Percentiles rank a stretch among this genome's conserved stretches.
Evolutionary conservation across 2,113 vertebrate species (phyloP).

Genomic region (Pipra filicauda): DNA sequence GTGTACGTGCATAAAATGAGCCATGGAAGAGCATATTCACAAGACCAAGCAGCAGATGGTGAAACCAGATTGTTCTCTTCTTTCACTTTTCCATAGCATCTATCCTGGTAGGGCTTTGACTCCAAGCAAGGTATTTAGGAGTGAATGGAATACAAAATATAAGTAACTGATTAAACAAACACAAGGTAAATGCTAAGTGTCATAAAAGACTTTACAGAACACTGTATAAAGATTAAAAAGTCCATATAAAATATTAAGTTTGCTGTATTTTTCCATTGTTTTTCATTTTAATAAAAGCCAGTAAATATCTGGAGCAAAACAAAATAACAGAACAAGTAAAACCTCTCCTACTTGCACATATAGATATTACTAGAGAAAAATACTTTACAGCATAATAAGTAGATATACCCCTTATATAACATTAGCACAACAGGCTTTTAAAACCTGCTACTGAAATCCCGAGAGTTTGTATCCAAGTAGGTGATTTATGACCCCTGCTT

Average conservation of each 20-base stretch:
- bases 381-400: not conserved
- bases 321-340: not conserved
- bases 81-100: not conserved
- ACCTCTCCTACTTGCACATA: not conserved
- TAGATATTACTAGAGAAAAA: not conserved
- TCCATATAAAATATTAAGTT: not conserved
- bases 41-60: not conserved
- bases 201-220: not conserved
- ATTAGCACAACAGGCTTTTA: not conserved
- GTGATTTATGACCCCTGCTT: conserved; percentile 5
- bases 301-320: not conserved
- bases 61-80: not conserved
- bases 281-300: not conserved
- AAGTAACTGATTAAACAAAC: not conserved
- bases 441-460: not conserved
- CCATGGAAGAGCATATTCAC: not conserved
- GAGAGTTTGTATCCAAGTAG: not conserved
- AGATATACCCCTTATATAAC: not conserved
- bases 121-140: not conserved
- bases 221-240: not conserved
- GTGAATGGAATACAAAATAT: not conserved
- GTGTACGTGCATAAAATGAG: not conserved
- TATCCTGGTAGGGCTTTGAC: not conserved
- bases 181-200: not conserved
- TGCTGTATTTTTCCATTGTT: not conserved